phyloP scores from a whole-genome alignment of 2,797 vertebrate species.

The Salmo trutta region DNA sequence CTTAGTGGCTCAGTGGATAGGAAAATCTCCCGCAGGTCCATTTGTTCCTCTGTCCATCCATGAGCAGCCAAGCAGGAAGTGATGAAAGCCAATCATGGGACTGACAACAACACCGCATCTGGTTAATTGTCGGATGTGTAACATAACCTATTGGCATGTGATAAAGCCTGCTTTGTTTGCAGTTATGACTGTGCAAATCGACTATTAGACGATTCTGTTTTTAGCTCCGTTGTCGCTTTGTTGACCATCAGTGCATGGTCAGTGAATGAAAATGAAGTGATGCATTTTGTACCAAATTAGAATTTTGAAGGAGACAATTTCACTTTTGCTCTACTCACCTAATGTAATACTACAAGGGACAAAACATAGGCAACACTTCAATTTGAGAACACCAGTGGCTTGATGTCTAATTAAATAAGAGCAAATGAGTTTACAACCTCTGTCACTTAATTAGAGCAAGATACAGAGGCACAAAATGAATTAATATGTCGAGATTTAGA shows the following conservation, averaged over 20 bases:
- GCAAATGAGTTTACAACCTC: slow-evolving; percentile 66
- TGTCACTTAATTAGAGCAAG: slow-evolving; percentile 52
- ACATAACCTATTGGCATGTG: slow-evolving; percentile 27
- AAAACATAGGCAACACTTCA: neutral
- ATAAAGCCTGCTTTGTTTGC: slow-evolving; percentile 7
- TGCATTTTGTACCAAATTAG: neutral
- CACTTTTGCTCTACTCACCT: neutral
- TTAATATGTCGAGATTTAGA: slow-evolving; percentile 49
- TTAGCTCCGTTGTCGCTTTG: neutral
- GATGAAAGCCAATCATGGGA: slow-evolving; percentile 31
- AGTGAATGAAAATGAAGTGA: neutral
- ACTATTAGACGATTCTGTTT: neutral
- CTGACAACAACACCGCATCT: slow-evolving; percentile 40
- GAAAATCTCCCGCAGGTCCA: slow-evolving; percentile 39
- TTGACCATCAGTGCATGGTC: neutral
- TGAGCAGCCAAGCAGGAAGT: slow-evolving; percentile 25
- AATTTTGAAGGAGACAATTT: neutral
- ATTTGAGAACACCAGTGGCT: slow-evolving; percentile 18
- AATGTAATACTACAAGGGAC: neutral
- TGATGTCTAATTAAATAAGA: slow-evolving; percentile 68
- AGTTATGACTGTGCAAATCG: neutral
- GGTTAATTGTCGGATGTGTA: slow-evolving; percentile 41
- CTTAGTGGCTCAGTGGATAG: slow-evolving; percentile 42
- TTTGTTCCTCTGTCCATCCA: slow-evolving; percentile 11
- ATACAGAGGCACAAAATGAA: slow-evolving; percentile 45